Evolutionary conservation across 2,888 invertebrate genomes (phyloP), one percentile per base, ranked within the genome.

Genomic region (Plagodis dolabraria): DNA sequence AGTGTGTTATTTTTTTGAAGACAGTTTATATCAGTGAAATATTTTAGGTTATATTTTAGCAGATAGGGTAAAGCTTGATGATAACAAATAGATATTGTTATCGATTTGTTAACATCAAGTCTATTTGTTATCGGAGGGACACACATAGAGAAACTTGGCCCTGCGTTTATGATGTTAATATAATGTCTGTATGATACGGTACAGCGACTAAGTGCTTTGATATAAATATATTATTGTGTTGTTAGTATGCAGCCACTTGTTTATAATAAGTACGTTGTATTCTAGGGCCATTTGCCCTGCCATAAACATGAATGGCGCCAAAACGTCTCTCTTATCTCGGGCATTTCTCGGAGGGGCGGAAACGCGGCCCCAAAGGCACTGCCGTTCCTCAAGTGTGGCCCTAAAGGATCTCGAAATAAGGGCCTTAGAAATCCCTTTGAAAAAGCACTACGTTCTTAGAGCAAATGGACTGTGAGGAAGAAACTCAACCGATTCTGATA

Each of bases 321-420:
- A 91, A 92, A 92, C 87, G 90, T 91, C 90, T 91, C 88, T 91
- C 92, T 92, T 92, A 92, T 92, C 92, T 92, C 82, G 89, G 89
- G 86, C 82, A 85, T 89, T 90, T 89, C 89, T 86, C 83, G 79
- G 85, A 87, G 84, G 87, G 87, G 85, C 89, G 92, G 91, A 92
- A 89, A 88, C 85, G 82, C 80, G 80, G 74, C 77, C 87, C 85
- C 80, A 87, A 87, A 88, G 86, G 83, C 87, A 78, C 76, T 72
- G 77, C 74, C 84, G 85, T 82, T 86, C 85, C 80, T 89, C 89
- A 87, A 92, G 92, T 89, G 88, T 92, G 84, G 85, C 75, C 88
- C 88, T 90, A 89, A 90, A 88, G 89, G 88, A 83, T 84, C 89
- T 87, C 79, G 82, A 86, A 89, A 91, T 92, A 92, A 92, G 90